phyloP scores from a whole-genome alignment of 2,888 invertebrate genomes.

The Apamea epomidion region DNA sequence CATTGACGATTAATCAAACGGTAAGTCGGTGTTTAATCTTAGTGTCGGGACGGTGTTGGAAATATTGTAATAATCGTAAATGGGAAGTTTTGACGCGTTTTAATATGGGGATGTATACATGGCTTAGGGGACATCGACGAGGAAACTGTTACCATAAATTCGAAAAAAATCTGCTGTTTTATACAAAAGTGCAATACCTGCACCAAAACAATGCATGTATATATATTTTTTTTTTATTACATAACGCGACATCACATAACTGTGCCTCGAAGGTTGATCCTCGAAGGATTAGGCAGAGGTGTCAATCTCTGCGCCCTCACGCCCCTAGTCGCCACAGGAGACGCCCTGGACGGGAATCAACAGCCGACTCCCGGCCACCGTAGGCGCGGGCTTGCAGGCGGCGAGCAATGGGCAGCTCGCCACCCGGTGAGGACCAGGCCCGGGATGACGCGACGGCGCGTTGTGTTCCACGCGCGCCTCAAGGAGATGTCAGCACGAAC shows the following conservation, averaged over 20 bases:
- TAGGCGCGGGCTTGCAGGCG: no score
- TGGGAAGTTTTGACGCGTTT: constrained; percentile 13
- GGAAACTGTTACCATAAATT: background rate
- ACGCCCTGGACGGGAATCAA: no score
- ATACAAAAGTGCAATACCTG: background rate
- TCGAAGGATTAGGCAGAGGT: background rate
- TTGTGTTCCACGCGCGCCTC: no score
- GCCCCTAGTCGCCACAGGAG: no score
- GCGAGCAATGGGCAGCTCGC: no score
- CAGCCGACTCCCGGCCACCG: no score
- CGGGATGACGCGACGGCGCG: no score
- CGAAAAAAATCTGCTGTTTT: background rate
- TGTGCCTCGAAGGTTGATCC: no score
- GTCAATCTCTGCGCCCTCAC: no score
- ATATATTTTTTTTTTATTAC: background rate
- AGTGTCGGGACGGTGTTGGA: constrained; percentile 51
- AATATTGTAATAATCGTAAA: constrained; percentile 52
- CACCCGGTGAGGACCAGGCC: no score
- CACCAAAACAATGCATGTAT: background rate
- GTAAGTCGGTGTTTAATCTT: constrained; percentile 71
- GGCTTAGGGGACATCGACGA: background rate
- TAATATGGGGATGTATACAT: background rate
- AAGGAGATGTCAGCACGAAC: no score
- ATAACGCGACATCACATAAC: no score
- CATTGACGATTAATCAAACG: constrained; percentile 79